Base-by-base conservation (phyloP, 2,797 vertebrate species). In the Odontamblyopus lacepedii region DNA sequence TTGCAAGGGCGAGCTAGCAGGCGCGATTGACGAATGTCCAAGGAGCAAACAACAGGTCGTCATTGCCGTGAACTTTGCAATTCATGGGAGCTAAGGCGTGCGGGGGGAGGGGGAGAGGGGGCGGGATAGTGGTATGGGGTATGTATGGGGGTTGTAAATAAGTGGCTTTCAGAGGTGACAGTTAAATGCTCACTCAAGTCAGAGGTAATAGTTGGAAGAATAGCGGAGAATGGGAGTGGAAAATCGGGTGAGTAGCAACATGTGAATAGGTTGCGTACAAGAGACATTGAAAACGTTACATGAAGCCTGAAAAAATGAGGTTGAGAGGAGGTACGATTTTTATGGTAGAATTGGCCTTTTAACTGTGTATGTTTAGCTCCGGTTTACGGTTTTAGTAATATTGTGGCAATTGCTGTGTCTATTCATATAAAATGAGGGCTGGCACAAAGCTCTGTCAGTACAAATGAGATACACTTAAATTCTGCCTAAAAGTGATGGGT, bases 151-250 rank as follows among this genome's bases (percentile, higher is more conserved):
- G 70, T 23, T 11, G 74, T 75, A 85, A 87, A 89, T 89, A 80
- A 87, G 73, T 69, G 83, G 77, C 82, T 86, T 87, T 89, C 88
- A 83, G 69, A 75, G 69, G 61, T 63, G 76, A 83, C 86, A 85
- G 83, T 82, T 87, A 87, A 88, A 90, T 85, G 81, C 78, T 83
- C 72, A 76, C 78, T 86, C 71, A 65, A 77, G 73, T 79, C 71
- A 79, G 80, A 83, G 61, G 76, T 76, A 80, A 87, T 70, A 65
- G 79, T 71, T 66, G 75, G 55, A 78, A 81, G 67, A 80, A 74
- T 59, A 79, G 75, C 16, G n/a, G 16, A 60, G 70, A 56, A 38
- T 38, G 62, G 62, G 48, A 0, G 0, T 35, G 51, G 41, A 59
- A 79, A 65, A 71, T 5, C 13, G 75, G 71, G 68, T 59, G 55